Conservation (phyloP, 2,113 vertebrate species). For the Zootoca vivipara region DNA sequence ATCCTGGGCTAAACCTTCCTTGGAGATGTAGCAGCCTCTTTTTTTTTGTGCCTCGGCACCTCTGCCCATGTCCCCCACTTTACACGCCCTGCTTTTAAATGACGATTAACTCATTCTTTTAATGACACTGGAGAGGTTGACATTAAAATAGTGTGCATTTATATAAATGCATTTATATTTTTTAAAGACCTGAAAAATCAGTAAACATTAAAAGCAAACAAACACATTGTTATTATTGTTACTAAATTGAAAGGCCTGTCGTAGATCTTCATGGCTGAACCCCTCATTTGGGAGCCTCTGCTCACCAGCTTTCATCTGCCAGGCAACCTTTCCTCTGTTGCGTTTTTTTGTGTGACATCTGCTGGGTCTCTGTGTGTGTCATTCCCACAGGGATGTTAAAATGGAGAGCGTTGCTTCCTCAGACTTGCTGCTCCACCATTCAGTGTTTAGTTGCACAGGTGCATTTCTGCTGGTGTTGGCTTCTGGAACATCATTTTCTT, state of each 20-base stretch:
- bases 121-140: no score
- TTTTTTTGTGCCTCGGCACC: not conserved
- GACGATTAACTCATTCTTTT: no score
- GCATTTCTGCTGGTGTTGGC: not conserved
- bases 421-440: no score
- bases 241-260: not conserved
- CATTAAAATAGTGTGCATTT: no score
- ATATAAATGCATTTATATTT: no score
- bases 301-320: not conserved
- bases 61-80: no score
- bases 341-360: not conserved
- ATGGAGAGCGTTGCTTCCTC: no score
- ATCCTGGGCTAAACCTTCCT: not conserved
- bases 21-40: not conserved
- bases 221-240: no score
- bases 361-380: not conserved
- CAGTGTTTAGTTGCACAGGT: no score
- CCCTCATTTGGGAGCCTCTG: not conserved
- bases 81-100: no score
- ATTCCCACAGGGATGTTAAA: not conserved
- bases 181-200: no score
- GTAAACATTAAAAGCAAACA: not conserved
- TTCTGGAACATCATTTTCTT: not conserved
- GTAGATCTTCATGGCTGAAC: not conserved
- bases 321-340: not conserved